Percentiles rank a stretch among this genome's conserved stretches.
Conservation (phyloP, 1,140 invertebrate genomes). For the Euglossa dilemma region DNA sequence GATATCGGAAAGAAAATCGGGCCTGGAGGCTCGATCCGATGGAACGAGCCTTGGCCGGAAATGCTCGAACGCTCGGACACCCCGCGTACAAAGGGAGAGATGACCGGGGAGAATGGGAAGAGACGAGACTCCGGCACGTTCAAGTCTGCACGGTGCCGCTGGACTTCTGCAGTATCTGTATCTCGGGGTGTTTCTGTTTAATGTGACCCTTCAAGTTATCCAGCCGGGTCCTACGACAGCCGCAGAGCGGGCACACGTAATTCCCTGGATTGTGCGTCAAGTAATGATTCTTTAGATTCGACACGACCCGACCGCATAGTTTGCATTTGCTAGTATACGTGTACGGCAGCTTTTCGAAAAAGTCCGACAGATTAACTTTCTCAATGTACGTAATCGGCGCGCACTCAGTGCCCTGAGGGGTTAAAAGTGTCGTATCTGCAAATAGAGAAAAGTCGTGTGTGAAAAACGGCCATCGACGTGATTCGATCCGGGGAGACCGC, state of each 20-base stretch:
- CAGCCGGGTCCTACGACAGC: slow-evolving; percentile 86
- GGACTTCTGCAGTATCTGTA: slow-evolving; percentile 57
- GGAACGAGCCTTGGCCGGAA: no score
- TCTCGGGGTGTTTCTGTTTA: slow-evolving; percentile 86
- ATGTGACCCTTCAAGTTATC: slow-evolving; percentile 89
- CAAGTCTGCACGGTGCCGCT: slow-evolving; percentile 27
- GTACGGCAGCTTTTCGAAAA: slow-evolving; percentile 73
- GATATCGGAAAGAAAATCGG: no score
- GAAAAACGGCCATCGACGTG: slow-evolving; percentile 31
- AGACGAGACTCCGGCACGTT: neutral
- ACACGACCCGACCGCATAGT: slow-evolving; percentile 87
- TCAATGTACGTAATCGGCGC: slow-evolving; percentile 72
- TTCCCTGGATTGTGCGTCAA: slow-evolving; percentile 88
- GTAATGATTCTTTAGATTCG: slow-evolving; percentile 88
- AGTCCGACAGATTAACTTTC: slow-evolving; percentile 74
- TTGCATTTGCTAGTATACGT: slow-evolving; percentile 82
- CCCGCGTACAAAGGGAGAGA: neutral
- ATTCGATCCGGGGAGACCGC: slow-evolving; percentile 9
- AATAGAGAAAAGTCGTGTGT: slow-evolving; percentile 67
- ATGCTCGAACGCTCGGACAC: neutral
- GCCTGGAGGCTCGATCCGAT: no score
- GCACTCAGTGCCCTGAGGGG: slow-evolving; percentile 72
- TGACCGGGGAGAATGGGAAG: no score
- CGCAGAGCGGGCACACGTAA: slow-evolving; percentile 87
- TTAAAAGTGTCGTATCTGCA: slow-evolving; percentile 78